Evolutionary conservation across 2,888 invertebrate species (phyloP), one percentile per base, ranked within the genome.

Genomic region (Frankliniella fusca): DNA sequence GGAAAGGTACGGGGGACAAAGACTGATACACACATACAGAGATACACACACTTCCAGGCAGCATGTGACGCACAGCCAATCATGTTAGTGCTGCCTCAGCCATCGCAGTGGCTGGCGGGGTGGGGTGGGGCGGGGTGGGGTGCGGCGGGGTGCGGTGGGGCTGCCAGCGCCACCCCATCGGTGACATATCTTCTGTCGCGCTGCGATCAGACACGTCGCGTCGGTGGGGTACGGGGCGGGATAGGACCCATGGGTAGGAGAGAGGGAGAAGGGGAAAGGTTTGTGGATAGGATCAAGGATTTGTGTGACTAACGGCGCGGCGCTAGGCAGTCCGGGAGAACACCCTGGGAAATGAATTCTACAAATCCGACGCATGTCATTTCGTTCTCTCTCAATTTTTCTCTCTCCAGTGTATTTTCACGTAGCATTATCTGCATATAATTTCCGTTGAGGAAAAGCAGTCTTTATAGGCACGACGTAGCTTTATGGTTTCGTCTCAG

Each of bases 21-120:
- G 38, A 5, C 38, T 38, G 38, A 38, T 38, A 54, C 54, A 54
- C 15, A 54, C 54, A 54, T 2, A 61, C 61, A 54, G 54, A 54
- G 15, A 54, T 12, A 61, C 61, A 61, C 20, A 61, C 61, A 1
- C 54, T 8, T 18, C 18, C 61, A 38, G 38, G 38, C 38, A 38
- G 38, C 38, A 38, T 38, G 81, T 65, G 79, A 20, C 49, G 76
- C 61, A 81, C 12, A 50, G 82, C 70, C 54, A 48, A 23, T 61
- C 38, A 76, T 23, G 28, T 48, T 70, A 76, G 70, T 76, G 70
- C 70, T n/a, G 11, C 70, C 70, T 20, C 61, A 61, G 28, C 11
- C 48, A 80, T 80, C 38, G 23, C 38, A 38, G 38, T 38, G 38
- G 38, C 38, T n/a, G 80, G 27, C 18, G 38, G 3, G 20, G 23